A percentile compares a stretch with the other conserved stretches of the same genome.
Conservation (phyloP, 1,140 invertebrate genomes). For the Lanistes nyassanus region DNA sequence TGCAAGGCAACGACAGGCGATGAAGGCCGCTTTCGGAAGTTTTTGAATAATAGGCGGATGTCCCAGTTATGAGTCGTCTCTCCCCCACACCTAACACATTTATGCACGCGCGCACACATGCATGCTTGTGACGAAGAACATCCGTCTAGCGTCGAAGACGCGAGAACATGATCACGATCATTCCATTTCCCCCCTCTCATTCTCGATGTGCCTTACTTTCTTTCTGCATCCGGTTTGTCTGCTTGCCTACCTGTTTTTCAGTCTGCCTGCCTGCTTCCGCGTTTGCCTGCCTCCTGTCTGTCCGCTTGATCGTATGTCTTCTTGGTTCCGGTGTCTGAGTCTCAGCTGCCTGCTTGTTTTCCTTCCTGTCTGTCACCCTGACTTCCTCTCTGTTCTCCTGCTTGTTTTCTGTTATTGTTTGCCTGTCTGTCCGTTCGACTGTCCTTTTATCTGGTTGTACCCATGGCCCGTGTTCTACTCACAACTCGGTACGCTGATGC, state of each 20-base stretch:
- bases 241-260: not conserved
- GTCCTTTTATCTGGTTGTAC: not conserved
- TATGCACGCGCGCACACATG: not conserved
- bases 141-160: not conserved
- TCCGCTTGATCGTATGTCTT: not conserved
- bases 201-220: not conserved
- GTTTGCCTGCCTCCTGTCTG: not conserved
- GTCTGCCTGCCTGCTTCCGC: not conserved
- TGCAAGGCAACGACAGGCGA: too few species aligned
- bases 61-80: too few species aligned
- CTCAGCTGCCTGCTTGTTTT: not conserved
- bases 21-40: too few species aligned
- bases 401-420: not conserved
- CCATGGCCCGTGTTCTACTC: not conserved
- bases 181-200: not conserved
- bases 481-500: not conserved
- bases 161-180: not conserved
- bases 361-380: not conserved
- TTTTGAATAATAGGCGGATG: too few species aligned
- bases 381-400: not conserved
- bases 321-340: not conserved
- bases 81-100: too few species aligned
- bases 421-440: conserved; percentile 1
- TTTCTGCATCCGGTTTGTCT: not conserved
- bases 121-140: not conserved